These are phyloP conservation scores for Diloba caeruleocephala DNA, from an alignment of 2,888 invertebrate genomes.

Conservation along the genomic window DNA sequence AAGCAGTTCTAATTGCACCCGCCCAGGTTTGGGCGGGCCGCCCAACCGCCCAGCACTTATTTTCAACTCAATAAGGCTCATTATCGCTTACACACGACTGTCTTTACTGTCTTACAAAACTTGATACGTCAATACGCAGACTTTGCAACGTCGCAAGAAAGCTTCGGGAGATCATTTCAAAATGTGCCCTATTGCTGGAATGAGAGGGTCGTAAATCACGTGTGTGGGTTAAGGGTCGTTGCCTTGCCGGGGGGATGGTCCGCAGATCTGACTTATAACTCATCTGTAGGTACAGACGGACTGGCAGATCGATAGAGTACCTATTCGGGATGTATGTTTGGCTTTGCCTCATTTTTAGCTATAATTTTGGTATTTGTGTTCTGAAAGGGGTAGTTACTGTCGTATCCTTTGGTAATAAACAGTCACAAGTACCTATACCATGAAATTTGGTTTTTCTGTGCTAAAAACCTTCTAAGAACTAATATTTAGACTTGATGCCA, in stretches of 20 bases:
- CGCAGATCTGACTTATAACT: constrained; percentile 77
- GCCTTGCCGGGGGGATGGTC: constrained; percentile 68
- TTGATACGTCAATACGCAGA: constrained; percentile 74
- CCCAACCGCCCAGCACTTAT: constrained; percentile 71
- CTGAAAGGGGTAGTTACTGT: constrained; percentile 5
- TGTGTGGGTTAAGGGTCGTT: constrained; percentile 69
- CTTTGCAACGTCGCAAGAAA: constrained; percentile 83
- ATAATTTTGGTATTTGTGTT: constrained; percentile 26
- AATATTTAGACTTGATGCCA: too few relatives aligned
- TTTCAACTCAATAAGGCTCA: constrained; percentile 69
- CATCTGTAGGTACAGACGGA: constrained; percentile 79
- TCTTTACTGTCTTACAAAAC: constrained; percentile 83
- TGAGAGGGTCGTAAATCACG: constrained; percentile 53
- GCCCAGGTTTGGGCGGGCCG: constrained; percentile 80
- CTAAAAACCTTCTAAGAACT: too few relatives aligned
- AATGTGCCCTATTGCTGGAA: constrained; percentile 68
- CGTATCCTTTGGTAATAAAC: background rate
- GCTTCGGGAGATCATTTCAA: constrained; percentile 67
- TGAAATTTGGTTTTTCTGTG: too few relatives aligned
- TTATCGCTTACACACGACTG: constrained; percentile 70
- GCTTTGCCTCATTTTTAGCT: constrained; percentile 42
- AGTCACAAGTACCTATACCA: too few relatives aligned
- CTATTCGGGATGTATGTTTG: constrained; percentile 77
- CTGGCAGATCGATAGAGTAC: constrained; percentile 79
- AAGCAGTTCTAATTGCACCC: constrained; percentile 82